Evolutionary conservation across 1,140 invertebrate genomes (phyloP).

Genomic region (Drosophila parabipectinata): DNA sequence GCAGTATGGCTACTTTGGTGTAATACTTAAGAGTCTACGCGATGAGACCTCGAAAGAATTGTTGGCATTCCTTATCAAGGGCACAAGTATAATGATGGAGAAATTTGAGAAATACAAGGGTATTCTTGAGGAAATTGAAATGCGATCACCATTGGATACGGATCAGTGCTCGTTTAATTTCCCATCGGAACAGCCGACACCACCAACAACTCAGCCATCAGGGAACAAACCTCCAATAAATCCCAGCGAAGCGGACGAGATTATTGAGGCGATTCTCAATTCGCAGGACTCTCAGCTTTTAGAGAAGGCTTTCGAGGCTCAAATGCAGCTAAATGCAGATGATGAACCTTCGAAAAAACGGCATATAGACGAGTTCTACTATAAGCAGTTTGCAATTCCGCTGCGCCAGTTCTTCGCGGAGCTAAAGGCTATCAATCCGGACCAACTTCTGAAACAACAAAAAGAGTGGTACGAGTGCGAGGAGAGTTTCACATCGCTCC

Average conservation of each 20-base stretch:
- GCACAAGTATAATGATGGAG: conserved; percentile 86
- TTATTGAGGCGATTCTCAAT: conserved; percentile 86
- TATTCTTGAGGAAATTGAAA: conserved; percentile 55
- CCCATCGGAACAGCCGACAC: conserved; percentile 2
- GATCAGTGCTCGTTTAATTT: conserved; percentile 8
- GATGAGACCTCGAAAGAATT: conserved; percentile 90
- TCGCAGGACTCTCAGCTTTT: conserved; percentile 86
- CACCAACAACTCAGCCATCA: background rate
- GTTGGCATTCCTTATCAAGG: conserved; percentile 86
- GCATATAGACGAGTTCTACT: conserved; percentile 78
- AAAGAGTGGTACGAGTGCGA: conserved; percentile 86
- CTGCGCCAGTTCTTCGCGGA: conserved; percentile 86
- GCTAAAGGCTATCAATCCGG: conserved; percentile 85
- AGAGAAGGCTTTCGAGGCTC: conserved; percentile 85
- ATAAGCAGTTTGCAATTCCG: conserved; percentile 81
- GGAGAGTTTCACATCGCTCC: conserved; percentile 86
- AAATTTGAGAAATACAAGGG: conserved; percentile 80
- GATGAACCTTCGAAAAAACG: conserved; percentile 44
- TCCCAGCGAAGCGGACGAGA: conserved; percentile 54
- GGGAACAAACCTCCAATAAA: conserved; percentile 26
- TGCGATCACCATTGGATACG: conserved; percentile 24
- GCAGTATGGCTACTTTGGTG: conserved; percentile 88
- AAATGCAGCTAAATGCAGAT: conserved; percentile 57
- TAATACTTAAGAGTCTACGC: conserved; percentile 87
- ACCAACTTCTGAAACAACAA: conserved; percentile 85